These are phyloP conservation scores for Eucidaris tribuloides DNA, from an alignment of 35 echinoderm and acorn worm species.

Conservation along the genomic window DNA sequence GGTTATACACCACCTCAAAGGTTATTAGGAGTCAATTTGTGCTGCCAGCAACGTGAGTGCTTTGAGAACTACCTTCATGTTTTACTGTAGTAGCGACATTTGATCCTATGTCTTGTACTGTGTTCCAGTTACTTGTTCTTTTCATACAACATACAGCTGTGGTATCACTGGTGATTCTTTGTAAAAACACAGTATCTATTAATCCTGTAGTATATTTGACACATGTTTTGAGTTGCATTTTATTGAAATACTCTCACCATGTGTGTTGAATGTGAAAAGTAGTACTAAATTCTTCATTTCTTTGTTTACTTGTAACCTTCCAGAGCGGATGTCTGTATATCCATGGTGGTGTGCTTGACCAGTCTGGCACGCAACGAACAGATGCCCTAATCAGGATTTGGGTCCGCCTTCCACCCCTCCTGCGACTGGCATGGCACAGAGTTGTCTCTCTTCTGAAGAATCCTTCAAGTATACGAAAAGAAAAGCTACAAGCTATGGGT, in stretches of 20 bases:
- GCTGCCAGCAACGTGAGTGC: no score
- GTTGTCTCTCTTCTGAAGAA: slow-evolving; percentile 23
- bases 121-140: no score
- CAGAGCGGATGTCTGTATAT: slow-evolving; percentile 88
- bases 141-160: no score
- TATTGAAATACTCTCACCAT: not conserved
- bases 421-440: slow-evolving; percentile 65
- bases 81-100: no score
- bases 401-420: slow-evolving; percentile 58
- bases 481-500: slow-evolving; percentile 1
- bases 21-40: no score
- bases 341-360: slow-evolving; percentile 79
- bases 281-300: not conserved
- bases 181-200: not conserved
- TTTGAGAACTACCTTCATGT: no score
- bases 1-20: no score
- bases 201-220: not conserved
- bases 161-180: not conserved
- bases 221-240: not conserved
- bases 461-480: not conserved
- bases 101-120: no score
- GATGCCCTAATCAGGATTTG: slow-evolving; percentile 69
- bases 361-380: slow-evolving; percentile 49
- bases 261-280: not conserved
- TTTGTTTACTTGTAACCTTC: not conserved